These are phyloP conservation scores for Thrips palmi DNA, from an alignment of 1,140 invertebrate species.

Conservation along the genomic window DNA sequence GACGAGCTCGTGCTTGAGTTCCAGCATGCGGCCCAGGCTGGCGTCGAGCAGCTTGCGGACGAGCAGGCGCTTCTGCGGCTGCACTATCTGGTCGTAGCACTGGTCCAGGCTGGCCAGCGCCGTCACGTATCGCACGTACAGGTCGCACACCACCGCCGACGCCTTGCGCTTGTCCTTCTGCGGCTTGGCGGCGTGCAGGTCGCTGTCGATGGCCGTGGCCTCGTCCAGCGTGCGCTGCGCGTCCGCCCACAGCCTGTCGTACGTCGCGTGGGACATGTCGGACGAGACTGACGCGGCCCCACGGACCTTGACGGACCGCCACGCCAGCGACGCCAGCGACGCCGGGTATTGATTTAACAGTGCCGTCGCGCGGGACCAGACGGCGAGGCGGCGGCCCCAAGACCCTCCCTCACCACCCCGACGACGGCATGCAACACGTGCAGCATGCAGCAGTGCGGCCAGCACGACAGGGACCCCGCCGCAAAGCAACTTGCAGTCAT, in stretches of 20 bases:
- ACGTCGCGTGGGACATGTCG: constrained; percentile 51
- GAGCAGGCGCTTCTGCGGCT: constrained; percentile 76
- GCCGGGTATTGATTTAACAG: no score
- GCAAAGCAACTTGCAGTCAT: no score
- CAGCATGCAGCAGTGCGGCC: no score
- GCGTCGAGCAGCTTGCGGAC: constrained; percentile 62
- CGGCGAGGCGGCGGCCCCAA: no score
- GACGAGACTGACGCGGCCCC: no score
- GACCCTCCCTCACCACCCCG: no score
- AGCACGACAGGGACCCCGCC: no score
- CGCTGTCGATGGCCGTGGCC: constrained; percentile 39
- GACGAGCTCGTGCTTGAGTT: constrained; percentile 69
- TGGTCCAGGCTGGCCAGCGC: constrained; percentile 54
- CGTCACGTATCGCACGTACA: constrained; percentile 64
- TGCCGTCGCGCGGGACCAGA: no score
- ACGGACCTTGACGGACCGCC: no score
- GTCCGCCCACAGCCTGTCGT: constrained; percentile 43
- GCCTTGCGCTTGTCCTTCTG: constrained; percentile 37
- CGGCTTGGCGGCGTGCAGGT: constrained; percentile 36
- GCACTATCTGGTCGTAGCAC: constrained; percentile 77
- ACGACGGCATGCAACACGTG: no score
- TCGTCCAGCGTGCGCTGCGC: constrained; percentile 41
- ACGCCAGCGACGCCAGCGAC: no score
- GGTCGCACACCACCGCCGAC: constrained; percentile 32
- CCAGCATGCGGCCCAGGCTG: constrained; percentile 51